Conservation (phyloP, 2,113 vertebrate genomes). For the Nyctereutes procyonoides region DNA sequence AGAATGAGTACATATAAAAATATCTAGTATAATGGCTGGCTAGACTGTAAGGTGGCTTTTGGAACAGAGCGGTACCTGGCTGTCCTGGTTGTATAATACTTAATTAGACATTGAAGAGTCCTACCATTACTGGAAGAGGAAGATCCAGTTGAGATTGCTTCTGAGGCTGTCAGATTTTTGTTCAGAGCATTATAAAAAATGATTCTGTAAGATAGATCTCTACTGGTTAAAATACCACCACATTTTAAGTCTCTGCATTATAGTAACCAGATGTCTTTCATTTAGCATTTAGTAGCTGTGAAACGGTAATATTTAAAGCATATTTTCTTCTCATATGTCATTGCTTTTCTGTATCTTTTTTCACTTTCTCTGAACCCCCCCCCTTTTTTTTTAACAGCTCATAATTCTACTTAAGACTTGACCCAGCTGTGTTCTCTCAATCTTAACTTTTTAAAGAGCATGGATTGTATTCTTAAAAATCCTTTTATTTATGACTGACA, state of each 20-base stretch:
- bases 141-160: background rate
- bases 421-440: background rate
- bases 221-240: background rate
- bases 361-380: background rate
- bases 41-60: background rate
- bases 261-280: background rate
- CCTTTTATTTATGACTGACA: background rate
- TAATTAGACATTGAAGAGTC: background rate
- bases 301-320: constrained; percentile 13
- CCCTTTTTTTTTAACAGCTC: background rate
- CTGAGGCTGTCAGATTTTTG: background rate
- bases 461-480: background rate
- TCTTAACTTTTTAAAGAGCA: background rate
- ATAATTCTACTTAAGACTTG: constrained; percentile 9
- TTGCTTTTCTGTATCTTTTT: background rate
- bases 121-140: background rate
- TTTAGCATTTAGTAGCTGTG: background rate
- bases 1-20: background rate
- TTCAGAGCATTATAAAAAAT: background rate
- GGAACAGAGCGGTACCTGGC: background rate
- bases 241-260: background rate
- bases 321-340: background rate
- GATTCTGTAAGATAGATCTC: background rate
- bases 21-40: background rate
- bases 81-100: background rate